Evolutionary conservation across 2,113 vertebrate species (phyloP), one percentile per base, ranked within the genome.

Genomic region (Marmota monax): DNA sequence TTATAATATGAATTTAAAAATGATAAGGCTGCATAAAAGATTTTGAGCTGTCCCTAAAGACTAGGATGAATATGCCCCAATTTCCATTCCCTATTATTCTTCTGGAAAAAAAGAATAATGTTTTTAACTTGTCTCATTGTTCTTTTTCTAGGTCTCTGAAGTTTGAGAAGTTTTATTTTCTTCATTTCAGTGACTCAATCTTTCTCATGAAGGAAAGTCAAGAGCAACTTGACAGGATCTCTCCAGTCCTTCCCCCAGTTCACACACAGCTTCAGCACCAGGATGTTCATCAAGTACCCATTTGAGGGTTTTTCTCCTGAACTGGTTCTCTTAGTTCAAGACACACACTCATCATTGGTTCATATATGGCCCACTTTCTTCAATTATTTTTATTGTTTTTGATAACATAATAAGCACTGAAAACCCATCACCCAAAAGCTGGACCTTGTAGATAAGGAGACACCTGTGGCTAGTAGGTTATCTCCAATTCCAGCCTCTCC

Each of bases 131-230:
- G 4, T 74, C 32, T 84, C 34, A 39, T 73, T 70, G 6, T 48
- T 69, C 29, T 67, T 73, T 92, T 42, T 27, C 32, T 74, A 67
- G n/a, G 39, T 53, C 58, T 70, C 29, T 87, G 61, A 84, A 92
- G 42, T 96, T 79, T 51, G 34, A 45, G 39, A 72, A 23, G 37
- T 58, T 63, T 91, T 69, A 65, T 17, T 70, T 76, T 90, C 67
- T 78, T 65, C 61, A 93, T 73, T 95, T 78, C 42, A 74, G 32
- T n/a, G 18, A 69, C 53, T 84, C 7, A 29, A 45, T 27, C 53
- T 96, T 92, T 82, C 32, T 94, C 37, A 91, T 65, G 69, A 88
- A 92, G 37, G 29, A 85, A 90, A 82, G 65, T 34, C 61, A 74
- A 22, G 23, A 89, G 27, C 56, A 77, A 84, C 53, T 34, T 45